Percentiles rank a stretch among this genome's conserved stretches.
Evolutionary conservation across 2,888 invertebrate genomes (phyloP).

Genomic region (Ophonus ardosiacus): DNA sequence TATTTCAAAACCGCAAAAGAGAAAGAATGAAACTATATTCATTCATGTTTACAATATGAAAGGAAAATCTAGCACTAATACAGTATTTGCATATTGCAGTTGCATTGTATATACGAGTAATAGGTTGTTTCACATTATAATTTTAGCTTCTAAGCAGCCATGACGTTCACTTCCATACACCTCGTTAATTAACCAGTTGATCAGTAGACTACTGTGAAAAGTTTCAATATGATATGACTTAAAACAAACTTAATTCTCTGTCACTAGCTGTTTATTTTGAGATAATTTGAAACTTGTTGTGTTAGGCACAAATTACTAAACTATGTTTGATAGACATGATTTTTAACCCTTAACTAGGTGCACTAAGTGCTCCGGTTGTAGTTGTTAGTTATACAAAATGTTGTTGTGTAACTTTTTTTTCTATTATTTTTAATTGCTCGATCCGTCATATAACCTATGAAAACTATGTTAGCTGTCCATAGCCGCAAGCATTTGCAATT

Average conservation of each 20-base stretch:
- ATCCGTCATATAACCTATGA: no score
- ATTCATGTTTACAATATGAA: background rate
- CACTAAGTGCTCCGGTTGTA: no score
- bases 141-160: constrained; percentile 12
- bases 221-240: background rate
- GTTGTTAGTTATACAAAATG: no score
- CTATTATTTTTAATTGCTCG: no score
- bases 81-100: background rate
- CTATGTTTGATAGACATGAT: no score
- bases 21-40: background rate
- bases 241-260: background rate
- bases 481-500: no score
- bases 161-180: background rate
- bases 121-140: background rate
- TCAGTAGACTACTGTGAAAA: background rate
- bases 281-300: no score
- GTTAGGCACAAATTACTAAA: no score
- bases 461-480: no score
- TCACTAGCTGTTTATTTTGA: background rate
- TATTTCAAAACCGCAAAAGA: background rate
- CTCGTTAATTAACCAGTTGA: constrained; percentile 10
- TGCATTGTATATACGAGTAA: background rate
- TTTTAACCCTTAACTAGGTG: no score
- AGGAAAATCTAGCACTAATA: background rate
- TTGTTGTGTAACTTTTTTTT: no score